phyloP scores from a whole-genome alignment of 2,797 vertebrate species.

The Alfaro cultratus region DNA sequence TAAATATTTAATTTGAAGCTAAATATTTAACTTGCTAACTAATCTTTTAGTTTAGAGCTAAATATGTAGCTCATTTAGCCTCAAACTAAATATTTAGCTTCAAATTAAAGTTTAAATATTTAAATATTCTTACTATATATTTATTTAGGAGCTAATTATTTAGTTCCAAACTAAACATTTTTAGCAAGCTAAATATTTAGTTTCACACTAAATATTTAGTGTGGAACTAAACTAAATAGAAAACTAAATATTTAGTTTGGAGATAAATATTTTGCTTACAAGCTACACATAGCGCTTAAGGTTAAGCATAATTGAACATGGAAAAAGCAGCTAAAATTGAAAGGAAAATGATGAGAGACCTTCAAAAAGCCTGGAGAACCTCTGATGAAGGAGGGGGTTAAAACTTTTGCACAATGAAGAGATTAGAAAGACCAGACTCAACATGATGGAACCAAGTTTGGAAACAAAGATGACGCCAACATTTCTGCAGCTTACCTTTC shows the following conservation, averaged over 20 bases:
- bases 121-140: too few relatives aligned
- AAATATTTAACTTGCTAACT: too few relatives aligned
- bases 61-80: too few relatives aligned
- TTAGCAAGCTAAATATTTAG: not conserved
- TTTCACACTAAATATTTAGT: not conserved
- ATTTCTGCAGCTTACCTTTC: conserved; percentile 62
- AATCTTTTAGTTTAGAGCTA: too few relatives aligned
- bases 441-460: not conserved
- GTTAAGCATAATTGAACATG: too few relatives aligned
- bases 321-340: not conserved
- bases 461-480: not conserved
- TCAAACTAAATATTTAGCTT: too few relatives aligned
- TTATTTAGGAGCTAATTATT: too few relatives aligned
- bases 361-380: not conserved
- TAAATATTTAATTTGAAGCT: too few relatives aligned
- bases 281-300: too few relatives aligned
- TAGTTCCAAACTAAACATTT: not conserved
- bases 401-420: not conserved
- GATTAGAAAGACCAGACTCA: not conserved
- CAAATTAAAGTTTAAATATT: not conserved
- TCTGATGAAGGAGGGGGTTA: not conserved
- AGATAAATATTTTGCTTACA: too few relatives aligned
- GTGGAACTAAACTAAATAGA: too few relatives aligned
- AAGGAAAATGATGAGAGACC: not conserved
- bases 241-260: too few relatives aligned